Evolutionary conservation across 2,113 vertebrate genomes (phyloP).

Genomic region (Piprites chloris): DNA sequence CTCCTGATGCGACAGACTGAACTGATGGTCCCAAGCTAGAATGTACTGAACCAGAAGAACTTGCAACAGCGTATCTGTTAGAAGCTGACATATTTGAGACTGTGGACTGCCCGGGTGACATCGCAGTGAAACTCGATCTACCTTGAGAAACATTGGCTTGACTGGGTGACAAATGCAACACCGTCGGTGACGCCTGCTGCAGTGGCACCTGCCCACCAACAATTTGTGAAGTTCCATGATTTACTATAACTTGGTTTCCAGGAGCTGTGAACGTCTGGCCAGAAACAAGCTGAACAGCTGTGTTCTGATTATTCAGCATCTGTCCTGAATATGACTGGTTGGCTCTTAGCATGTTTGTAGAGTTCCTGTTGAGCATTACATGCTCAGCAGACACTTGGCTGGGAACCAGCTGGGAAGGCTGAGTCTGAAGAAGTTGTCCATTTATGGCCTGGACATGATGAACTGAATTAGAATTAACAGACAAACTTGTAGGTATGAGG

Average conservation of each 20-base stretch:
- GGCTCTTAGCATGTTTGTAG: conserved; percentile 78
- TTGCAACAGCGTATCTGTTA: conserved; percentile 81
- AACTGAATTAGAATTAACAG: conserved; percentile 83
- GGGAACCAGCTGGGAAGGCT: conserved; percentile 75
- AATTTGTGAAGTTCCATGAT: conserved; percentile 81
- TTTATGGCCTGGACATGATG: conserved; percentile 87
- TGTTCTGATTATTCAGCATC: conserved; percentile 86
- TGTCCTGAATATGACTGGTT: conserved; percentile 82
- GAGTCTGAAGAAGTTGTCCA: conserved; percentile 82
- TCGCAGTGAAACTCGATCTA: conserved; percentile 71
- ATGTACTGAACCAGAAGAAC: conserved; percentile 78
- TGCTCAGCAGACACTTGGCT: conserved; percentile 78
- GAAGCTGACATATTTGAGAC: conserved; percentile 76
- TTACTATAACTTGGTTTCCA: conserved; percentile 88
- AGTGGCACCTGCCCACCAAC: conserved; percentile 80
- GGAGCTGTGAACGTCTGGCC: conserved; percentile 85
- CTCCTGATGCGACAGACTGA: conserved; percentile 71
- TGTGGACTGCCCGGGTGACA: conserved; percentile 65
- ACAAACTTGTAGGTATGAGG: conserved; percentile 85
- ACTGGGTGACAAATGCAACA: conserved; percentile 81
- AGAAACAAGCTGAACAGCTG: conserved; percentile 87
- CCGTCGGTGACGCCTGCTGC: conserved; percentile 78
- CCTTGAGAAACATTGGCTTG: conserved; percentile 77
- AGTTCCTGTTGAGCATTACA: conserved; percentile 78
- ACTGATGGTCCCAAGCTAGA: conserved; percentile 66